Evolutionary conservation across 2,113 vertebrate species (phyloP).

Genomic region (Thomomys bottae): DNA sequence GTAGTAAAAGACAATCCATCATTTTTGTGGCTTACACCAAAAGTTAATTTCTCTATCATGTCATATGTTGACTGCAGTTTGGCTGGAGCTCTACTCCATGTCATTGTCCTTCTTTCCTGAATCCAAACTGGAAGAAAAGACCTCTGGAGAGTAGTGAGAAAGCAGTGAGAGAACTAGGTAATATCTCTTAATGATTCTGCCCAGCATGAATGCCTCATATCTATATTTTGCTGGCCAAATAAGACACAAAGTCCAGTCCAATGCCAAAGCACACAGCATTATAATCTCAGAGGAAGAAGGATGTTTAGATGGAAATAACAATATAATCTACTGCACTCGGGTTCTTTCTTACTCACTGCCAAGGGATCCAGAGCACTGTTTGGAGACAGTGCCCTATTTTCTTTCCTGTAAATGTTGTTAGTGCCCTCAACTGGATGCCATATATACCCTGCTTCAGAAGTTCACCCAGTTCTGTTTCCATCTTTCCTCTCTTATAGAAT

Average conservation of each 20-base stretch:
- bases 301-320: background rate
- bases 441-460: background rate
- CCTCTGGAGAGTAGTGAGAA: background rate
- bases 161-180: background rate
- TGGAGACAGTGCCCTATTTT: background rate
- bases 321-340: background rate
- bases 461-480: background rate
- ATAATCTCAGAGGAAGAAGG: background rate
- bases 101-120: background rate
- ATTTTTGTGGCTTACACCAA: background rate
- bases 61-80: background rate
- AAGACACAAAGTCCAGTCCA: conserved; percentile 1
- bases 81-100: background rate
- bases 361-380: background rate
- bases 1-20: background rate
- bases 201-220: background rate
- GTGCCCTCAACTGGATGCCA: background rate
- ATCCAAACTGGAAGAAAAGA: background rate
- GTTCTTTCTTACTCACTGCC: background rate
- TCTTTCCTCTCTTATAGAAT: background rate
- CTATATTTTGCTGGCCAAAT: background rate
- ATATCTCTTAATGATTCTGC: background rate
- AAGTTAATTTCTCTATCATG: background rate
- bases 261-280: background rate
- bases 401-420: background rate